These are phyloP conservation scores for Hippocampus mohnikei DNA, from an alignment of 2,113 vertebrate species.

Conservation along the genomic window DNA sequence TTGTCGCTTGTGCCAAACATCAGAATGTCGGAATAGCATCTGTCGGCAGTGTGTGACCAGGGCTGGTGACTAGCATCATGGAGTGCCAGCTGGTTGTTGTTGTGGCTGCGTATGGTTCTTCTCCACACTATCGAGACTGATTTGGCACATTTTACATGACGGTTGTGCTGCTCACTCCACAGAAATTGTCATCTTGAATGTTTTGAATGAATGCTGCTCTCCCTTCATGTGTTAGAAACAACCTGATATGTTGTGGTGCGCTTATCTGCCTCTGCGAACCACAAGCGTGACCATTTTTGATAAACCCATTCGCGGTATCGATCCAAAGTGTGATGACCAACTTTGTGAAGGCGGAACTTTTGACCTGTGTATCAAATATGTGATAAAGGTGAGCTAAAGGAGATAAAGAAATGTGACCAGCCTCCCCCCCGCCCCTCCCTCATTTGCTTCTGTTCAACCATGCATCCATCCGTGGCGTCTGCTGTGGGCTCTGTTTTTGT, in stretches of 20 bases:
- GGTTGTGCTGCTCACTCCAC: neutral
- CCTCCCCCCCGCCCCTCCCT: neutral
- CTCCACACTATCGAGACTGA: neutral
- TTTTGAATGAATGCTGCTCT: neutral
- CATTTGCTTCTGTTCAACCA: slow-evolving; percentile 28
- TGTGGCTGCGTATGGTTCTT: neutral
- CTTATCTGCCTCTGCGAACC: neutral
- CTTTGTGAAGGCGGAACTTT: neutral
- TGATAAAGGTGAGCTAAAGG: slow-evolving; percentile 3
- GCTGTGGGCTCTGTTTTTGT: slow-evolving; percentile 47
- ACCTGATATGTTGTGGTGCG: neutral
- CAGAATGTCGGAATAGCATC: neutral
- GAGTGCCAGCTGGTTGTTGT: neutral
- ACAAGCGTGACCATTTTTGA: neutral
- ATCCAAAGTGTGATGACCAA: neutral
- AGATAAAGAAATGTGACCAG: slow-evolving; percentile 5
- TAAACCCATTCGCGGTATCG: neutral
- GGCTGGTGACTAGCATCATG: neutral
- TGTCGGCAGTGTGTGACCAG: neutral
- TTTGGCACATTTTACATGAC: neutral
- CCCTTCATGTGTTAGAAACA: neutral
- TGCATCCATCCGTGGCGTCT: slow-evolving; percentile 42
- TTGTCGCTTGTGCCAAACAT: neutral
- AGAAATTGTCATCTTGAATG: neutral
- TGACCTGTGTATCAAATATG: neutral